These are phyloP conservation scores for Heliconius himera DNA, from an alignment of 1,140 invertebrate species.

Conservation along the genomic window DNA sequence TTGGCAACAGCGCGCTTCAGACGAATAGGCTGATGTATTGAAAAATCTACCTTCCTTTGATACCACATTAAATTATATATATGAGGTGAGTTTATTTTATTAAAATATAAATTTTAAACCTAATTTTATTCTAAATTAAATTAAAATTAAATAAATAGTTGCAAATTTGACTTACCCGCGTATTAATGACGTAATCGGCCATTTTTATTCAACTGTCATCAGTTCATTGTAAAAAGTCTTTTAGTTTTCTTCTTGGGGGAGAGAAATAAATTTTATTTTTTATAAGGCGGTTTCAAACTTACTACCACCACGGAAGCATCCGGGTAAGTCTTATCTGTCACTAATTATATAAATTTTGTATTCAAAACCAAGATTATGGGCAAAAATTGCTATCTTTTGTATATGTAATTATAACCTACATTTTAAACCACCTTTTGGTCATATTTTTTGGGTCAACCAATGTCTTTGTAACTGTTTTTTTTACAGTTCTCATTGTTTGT, in stretches of 20 bases:
- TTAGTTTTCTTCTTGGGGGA: constrained; percentile 54
- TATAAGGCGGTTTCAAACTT: constrained; percentile 58
- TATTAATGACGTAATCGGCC: constrained; percentile 65
- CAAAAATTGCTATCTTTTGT: constrained; percentile 32
- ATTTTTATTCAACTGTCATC: constrained; percentile 67
- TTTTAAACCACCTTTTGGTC: constrained; percentile 29
- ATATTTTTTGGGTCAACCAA: constrained; percentile 73
- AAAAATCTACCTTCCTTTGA: constrained; percentile 33
- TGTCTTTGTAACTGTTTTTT: constrained; percentile 51
- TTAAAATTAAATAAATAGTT: background rate
- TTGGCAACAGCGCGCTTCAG: constrained; percentile 74
- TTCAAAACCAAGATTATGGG: constrained; percentile 7
- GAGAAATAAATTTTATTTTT: constrained; percentile 57
- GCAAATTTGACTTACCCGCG: constrained; percentile 70
- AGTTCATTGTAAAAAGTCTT: constrained; percentile 59
- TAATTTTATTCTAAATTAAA: background rate
- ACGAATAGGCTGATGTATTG: constrained; percentile 69
- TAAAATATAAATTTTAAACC: background rate
- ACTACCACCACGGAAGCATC: constrained; percentile 72
- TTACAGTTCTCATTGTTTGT: background rate
- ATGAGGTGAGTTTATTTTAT: constrained; percentile 66
- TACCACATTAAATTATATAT: constrained; percentile 40
- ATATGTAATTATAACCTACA: constrained; percentile 49
- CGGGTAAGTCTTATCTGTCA: constrained; percentile 58
- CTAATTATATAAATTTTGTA: background rate